Evolutionary conservation across 92 coral and sea anemone genomes (phyloP), one percentile per base, ranked within the genome.

Genomic region (Diadumene lineata): DNA sequence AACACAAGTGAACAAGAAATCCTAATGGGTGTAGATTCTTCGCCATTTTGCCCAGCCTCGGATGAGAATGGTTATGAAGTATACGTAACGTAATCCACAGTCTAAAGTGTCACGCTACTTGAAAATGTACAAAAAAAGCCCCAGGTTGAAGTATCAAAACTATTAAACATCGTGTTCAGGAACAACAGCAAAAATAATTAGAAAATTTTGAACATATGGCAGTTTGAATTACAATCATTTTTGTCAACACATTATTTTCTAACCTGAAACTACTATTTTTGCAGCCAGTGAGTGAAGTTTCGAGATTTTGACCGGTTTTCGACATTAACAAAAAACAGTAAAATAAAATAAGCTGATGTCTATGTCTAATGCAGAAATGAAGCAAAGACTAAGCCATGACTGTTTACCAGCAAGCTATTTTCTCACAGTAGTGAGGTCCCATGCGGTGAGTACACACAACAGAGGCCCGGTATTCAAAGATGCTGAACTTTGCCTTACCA

Each of bases 1-100:
- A 66, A 34, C 56, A 79, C 19, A 50, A 1, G 57, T 87, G 92
- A 21, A 78, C 71, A 16, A 79, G 7, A 3, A 60, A 22, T 29
- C 72, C 77, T 23, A 61, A 53, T 16, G 18, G 19, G 19, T 53
- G 58, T 16, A 30, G 25, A 2, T 22, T 53, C 65, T 21, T 60
- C 65, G 65, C 65, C 65, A 60, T 69, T 21, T 73, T 30, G 57
- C 43, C 83, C 44, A 70, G 34, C 70, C 30, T 23, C 56, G 6
- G 48, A 38, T 13, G 7, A 13, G 58, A 53, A 53, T 53, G 58
- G 19, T 21, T 2, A 15, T 16, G 58, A 53, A 2, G 58, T 53
- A 15, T 9, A 15, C n/a, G 24, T 21, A 15, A 53, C 58, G 24
- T 3, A 2, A 23, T 21, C 58, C 2, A 53, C 21, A 53, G 4